A percentile compares a stretch with the other conserved stretches of the same genome.
Conservation (phyloP, 2,797 vertebrate species). For the Ibycter americanus region DNA sequence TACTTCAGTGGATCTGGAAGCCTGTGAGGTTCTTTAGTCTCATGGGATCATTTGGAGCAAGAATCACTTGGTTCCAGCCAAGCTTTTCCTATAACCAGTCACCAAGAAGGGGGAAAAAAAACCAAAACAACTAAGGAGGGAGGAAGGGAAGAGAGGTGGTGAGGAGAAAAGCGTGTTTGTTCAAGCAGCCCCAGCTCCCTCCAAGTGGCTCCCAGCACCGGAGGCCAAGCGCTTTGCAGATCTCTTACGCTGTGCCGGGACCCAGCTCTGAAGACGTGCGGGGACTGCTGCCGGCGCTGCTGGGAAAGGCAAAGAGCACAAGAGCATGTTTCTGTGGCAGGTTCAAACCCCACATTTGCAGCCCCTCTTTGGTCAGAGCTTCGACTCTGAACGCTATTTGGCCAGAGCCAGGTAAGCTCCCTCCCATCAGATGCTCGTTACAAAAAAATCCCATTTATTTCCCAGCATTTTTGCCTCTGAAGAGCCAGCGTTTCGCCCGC, state of each 20-base stretch:
- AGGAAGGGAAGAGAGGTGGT: not conserved
- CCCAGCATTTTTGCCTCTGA: not conserved
- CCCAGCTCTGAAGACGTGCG: conserved; percentile 53
- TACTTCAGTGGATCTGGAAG: not conserved
- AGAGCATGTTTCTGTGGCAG: not conserved
- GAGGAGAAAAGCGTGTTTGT: not conserved
- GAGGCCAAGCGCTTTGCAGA: conserved; percentile 25
- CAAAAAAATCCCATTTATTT: not conserved
- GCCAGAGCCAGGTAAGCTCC: not conserved
- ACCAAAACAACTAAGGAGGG: too few species aligned
- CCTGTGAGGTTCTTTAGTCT: not conserved
- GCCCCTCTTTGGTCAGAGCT: not conserved
- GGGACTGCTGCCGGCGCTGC: conserved; percentile 77
- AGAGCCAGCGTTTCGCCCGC: not conserved
- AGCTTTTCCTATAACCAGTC: not conserved
- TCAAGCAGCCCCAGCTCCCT: not conserved
- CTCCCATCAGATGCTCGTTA: not conserved
- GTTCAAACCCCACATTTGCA: not conserved
- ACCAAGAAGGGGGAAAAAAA: too few species aligned
- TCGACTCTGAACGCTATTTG: fast-evolving
- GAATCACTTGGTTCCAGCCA: not conserved
- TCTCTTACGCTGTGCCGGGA: conserved; percentile 76
- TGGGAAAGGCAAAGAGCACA: conserved; percentile 75
- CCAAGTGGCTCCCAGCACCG: not conserved
- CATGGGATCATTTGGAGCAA: not conserved